These are phyloP conservation scores for Galerucella pusilla DNA, from an alignment of 2,888 invertebrate species.

Conservation along the genomic window DNA sequence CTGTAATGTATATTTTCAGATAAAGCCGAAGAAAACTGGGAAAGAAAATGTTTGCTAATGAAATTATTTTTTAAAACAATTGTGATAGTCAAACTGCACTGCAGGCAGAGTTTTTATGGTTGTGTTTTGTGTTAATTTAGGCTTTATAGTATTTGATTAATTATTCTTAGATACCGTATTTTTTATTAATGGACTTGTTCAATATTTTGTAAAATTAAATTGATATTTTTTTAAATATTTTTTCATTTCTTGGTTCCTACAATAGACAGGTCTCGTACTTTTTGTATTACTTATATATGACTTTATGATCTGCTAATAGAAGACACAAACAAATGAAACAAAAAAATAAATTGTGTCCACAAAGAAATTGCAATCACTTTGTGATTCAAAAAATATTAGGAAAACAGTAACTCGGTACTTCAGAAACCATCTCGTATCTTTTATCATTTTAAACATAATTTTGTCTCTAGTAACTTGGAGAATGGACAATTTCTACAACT, in stretches of 20 bases:
- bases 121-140: background rate
- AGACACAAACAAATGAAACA: too few relatives aligned
- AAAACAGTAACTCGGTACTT: too few relatives aligned
- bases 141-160: background rate
- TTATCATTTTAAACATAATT: too few relatives aligned
- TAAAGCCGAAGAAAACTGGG: constrained; percentile 3
- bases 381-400: too few relatives aligned
- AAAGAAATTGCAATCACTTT: too few relatives aligned
- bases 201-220: constrained; percentile 2
- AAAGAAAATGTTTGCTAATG: constrained; percentile 10
- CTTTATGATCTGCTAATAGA: too few relatives aligned
- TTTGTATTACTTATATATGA: too few relatives aligned
- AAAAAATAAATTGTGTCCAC: too few relatives aligned
- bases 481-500: too few relatives aligned
- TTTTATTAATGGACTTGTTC: background rate
- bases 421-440: too few relatives aligned
- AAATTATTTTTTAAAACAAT: background rate
- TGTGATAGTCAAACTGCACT: background rate
- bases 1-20: background rate
- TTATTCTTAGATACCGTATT: background rate
- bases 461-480: too few relatives aligned
- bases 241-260: background rate
- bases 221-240: background rate
- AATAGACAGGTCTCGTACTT: too few relatives aligned
- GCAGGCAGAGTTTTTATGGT: background rate